These are phyloP conservation scores for Empis livida DNA, from an alignment of 2,888 invertebrate genomes.

Conservation along the genomic window DNA sequence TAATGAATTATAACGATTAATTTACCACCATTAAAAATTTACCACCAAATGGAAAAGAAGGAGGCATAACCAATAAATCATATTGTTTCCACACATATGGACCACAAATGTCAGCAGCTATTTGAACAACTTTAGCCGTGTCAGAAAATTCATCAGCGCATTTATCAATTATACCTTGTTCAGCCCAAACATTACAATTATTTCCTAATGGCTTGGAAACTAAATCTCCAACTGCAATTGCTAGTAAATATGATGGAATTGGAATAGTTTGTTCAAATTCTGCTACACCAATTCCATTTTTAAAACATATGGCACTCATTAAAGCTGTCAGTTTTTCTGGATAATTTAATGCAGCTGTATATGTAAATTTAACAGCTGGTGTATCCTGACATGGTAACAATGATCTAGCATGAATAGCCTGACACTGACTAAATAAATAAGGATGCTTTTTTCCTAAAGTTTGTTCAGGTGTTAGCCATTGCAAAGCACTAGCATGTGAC, in stretches of 20 bases:
- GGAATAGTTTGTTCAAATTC: slow-evolving; percentile 67
- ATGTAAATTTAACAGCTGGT: slow-evolving; percentile 77
- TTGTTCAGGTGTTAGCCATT: slow-evolving; percentile 79
- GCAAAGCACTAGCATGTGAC: slow-evolving; percentile 68
- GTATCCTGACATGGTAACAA: slow-evolving; percentile 88
- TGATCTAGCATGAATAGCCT: slow-evolving; percentile 82
- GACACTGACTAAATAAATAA: slow-evolving; percentile 73
- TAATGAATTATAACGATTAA: too few relatives aligned
- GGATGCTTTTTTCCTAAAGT: slow-evolving; percentile 79
- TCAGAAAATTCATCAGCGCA: slow-evolving; percentile 83
- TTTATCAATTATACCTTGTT: slow-evolving; percentile 66
- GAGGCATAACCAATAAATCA: slow-evolving; percentile 79
- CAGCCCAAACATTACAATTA: slow-evolving; percentile 77
- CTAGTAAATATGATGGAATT: slow-evolving; percentile 80
- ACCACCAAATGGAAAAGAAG: slow-evolving; percentile 86
- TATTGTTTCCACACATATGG: slow-evolving; percentile 86
- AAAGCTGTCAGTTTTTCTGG: slow-evolving; percentile 64
- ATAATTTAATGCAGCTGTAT: slow-evolving; percentile 59
- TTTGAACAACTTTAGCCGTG: slow-evolving; percentile 67
- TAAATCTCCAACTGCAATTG: slow-evolving; percentile 75
- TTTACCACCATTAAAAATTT: too few relatives aligned
- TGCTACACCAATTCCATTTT: slow-evolving; percentile 31
- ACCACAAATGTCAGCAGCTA: slow-evolving; percentile 74
- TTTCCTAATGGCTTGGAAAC: slow-evolving; percentile 64
- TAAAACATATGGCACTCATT: slow-evolving; percentile 69